Base-by-base conservation (phyloP, 2,113 vertebrate genomes). In the Xyliphius kryptos region DNA sequence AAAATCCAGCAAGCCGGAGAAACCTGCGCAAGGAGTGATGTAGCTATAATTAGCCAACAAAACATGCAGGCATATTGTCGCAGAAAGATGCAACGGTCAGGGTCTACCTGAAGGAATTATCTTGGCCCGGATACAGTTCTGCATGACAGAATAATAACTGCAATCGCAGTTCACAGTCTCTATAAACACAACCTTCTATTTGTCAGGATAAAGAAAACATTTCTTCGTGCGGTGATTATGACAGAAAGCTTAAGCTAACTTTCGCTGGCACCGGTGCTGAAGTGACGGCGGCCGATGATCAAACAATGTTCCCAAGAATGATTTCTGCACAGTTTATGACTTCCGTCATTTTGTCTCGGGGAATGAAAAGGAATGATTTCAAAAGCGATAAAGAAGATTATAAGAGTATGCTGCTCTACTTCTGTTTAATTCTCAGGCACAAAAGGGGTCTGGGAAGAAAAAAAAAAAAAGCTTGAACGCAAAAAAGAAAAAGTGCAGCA, bases 341-440 rank as follows among this genome's bases (percentile, higher is more conserved):
- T n/a, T n/a, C n/a, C n/a, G n/a, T n/a, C n/a, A 41, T 32, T 60
- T 51, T 56, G 44, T 56, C 61, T 32, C 10, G 13, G 55, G 40
- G 20, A 36, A 60, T 47, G 40, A 58, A 52, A 67, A 61, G 40
- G 63, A 67, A 61, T 6, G 37, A 43, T 65, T 58, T 61, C 11
- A 3, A 58, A 62, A 66, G 59, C 19, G 40, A 60, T 65, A 64
- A 75, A 68, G 56, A 50, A 60, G 63, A 74, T 72, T 51, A 72
- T 43, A 21, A 48, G 53, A 74, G 61, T 17, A 38, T 6, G 58
- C 26, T 19, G 14, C 61, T 59, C 54, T 63, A 57, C 65, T 77
- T 59, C 59, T 70, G 61, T 74, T 68, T 67, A 69, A 73, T 73
- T 75, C 72, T 54, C n/a, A n/a, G n/a, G n/a, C n/a, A n/a, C n/a